Evolutionary conservation across 2,797 vertebrate genomes (phyloP), one percentile per base, ranked within the genome.

Genomic region (Danio jaintianensis): DNA sequence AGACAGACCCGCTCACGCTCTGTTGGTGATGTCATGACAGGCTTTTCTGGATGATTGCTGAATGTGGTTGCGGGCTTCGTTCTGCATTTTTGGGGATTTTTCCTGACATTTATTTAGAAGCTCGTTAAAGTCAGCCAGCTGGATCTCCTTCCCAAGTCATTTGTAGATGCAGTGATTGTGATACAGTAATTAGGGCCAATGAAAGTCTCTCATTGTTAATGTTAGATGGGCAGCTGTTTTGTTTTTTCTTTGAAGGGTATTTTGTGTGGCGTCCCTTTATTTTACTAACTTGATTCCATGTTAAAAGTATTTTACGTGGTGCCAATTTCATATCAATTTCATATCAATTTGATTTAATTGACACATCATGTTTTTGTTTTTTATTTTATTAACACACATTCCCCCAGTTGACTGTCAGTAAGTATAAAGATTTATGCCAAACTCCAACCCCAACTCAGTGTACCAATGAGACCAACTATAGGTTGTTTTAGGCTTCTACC

Each of bases 21-120:
- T 79, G 80, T 79, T 73, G 79, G 67, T 83, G 77, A 86, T 69
- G 58, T 68, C 72, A 78, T 82, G 73, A 70, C 81, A 85, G 73
- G 70, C 38, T 75, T 73, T 71, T 40, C 45, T 40, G 66, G 38
- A 78, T 67, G 59, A 82, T 73, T 80, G 29, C 29, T 29, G 29
- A 29, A 59, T 82, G 82, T 61, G 71, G 72, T 80, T 69, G 82
- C 52, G 58, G 83, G 72, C 52, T 58, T 70, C 55, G 79, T 85
- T 88, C 84, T 77, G 43, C 45, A 67, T 81, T 63, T 66, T 83
- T 75, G 58, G 43, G 82, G 63, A 83, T 70, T 85, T 87, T 79
- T 29, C 61, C 74, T 70, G 50, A 79, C 7, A 2, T 53, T 50
- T 50, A 47, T 73, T 79, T 73, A 5, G 10, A 47, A 68, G 73